Evolutionary conservation across 2,888 invertebrate genomes (phyloP).

Genomic region (Dynastes grantii): DNA sequence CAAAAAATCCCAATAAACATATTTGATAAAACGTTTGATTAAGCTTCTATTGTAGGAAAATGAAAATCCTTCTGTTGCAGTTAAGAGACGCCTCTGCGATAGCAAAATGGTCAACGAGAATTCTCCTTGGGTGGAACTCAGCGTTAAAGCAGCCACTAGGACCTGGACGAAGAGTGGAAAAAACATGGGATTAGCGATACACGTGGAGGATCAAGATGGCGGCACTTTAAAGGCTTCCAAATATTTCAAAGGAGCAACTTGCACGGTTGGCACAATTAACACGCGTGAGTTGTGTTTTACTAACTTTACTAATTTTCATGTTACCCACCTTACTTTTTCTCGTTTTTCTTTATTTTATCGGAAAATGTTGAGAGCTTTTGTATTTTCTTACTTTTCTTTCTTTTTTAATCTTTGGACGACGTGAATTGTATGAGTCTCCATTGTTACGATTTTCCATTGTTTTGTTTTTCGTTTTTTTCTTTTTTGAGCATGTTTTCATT

Average conservation of each 20-base stretch:
- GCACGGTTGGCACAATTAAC: conserved; percentile 68
- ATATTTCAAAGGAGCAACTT: conserved; percentile 72
- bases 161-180: conserved; percentile 68
- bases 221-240: conserved; percentile 71
- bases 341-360: no score
- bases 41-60: neutral
- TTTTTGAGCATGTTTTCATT: neutral
- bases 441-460: conserved; percentile 14
- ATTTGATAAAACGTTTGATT: neutral
- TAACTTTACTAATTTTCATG: conserved; percentile 50
- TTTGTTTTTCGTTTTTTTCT: conserved; percentile 6
- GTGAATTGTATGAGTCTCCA: no score
- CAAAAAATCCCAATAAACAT: no score
- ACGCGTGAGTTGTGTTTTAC: conserved; percentile 67
- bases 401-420: no score
- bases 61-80: conserved; percentile 60
- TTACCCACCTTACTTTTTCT: no score
- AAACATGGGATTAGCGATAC: conserved; percentile 71
- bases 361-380: no score
- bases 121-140: conserved; percentile 71
- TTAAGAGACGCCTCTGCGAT: conserved; percentile 71
- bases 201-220: conserved; percentile 76
- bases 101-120: conserved; percentile 69
- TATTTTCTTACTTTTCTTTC: no score
- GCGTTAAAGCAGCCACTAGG: conserved; percentile 70